Conservation (phyloP, 53 echinoderm and acorn worm species). For the Astropecten irregularis region DNA sequence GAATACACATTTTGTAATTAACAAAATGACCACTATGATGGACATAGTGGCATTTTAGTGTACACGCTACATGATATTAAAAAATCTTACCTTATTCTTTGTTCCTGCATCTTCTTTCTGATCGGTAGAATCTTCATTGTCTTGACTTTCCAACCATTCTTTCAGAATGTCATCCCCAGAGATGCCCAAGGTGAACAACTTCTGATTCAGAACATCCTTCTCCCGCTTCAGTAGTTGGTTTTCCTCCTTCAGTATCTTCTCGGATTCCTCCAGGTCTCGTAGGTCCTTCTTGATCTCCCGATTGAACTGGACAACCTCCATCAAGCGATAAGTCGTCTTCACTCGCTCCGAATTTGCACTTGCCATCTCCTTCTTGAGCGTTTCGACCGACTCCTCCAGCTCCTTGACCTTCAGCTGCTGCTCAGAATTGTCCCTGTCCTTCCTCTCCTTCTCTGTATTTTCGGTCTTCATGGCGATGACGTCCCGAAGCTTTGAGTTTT, state of each 20-base stretch:
- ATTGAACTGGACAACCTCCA: slow-evolving; percentile 48
- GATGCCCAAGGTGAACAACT: slow-evolving; percentile 53
- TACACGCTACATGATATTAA: too few relatives aligned
- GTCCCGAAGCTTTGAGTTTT: slow-evolving; percentile 33
- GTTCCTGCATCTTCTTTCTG: neutral
- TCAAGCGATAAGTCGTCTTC: slow-evolving; percentile 40
- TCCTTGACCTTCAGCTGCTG: slow-evolving; percentile 64
- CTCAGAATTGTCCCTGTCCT: slow-evolving; percentile 76
- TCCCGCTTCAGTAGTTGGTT: slow-evolving; percentile 77
- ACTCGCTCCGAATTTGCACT: slow-evolving; percentile 31
- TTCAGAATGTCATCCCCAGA: slow-evolving; percentile 58
- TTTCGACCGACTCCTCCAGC: slow-evolving; percentile 49
- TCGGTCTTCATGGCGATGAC: neutral
- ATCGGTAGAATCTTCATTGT: slow-evolving; percentile 20
- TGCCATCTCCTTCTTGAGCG: slow-evolving; percentile 40
- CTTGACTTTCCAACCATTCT: slow-evolving; percentile 57
- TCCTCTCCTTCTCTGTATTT: slow-evolving; percentile 28
- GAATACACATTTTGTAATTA: too few relatives aligned
- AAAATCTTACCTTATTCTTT: slow-evolving; percentile 1
- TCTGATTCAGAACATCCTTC: slow-evolving; percentile 72
- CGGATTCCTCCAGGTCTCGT: slow-evolving; percentile 42
- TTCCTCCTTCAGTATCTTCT: slow-evolving; percentile 65
- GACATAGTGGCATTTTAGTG: too few relatives aligned
- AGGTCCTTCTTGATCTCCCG: slow-evolving; percentile 55
- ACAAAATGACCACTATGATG: too few relatives aligned